Conservation (phyloP, 2,888 invertebrate genomes). For the Cristatella mucedo region DNA sequence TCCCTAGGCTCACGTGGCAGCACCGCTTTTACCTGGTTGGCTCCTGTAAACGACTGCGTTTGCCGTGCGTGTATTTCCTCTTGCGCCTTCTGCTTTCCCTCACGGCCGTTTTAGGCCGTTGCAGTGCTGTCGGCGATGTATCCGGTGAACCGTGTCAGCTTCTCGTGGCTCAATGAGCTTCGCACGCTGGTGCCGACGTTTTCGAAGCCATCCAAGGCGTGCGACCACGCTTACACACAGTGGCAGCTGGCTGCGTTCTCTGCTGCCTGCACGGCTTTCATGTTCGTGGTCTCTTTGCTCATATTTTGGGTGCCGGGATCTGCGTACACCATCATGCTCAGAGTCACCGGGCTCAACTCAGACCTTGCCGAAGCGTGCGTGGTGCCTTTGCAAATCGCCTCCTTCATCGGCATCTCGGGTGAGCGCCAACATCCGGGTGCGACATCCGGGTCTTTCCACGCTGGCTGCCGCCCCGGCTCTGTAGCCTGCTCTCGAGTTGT, state of each 20-base stretch:
- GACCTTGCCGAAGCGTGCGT: conserved; percentile 1
- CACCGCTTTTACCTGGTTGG: too few species aligned
- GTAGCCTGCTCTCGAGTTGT: too few species aligned
- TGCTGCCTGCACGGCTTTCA: neutral
- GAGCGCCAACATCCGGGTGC: too few species aligned
- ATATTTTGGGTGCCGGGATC: conserved; percentile 1
- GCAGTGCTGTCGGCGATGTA: conserved; percentile 2
- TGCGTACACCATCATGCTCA: conserved; percentile 1
- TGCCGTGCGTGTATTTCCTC: too few species aligned
- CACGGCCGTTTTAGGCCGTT: too few species aligned
- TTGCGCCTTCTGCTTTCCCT: too few species aligned
- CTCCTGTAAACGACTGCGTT: too few species aligned
- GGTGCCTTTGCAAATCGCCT: conserved; percentile 1
- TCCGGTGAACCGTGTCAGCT: neutral
- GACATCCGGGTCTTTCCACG: too few species aligned
- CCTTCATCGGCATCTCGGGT: neutral
- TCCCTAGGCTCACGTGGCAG: too few species aligned
- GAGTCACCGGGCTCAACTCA: neutral
- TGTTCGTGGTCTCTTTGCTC: neutral
- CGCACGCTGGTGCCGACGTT: conserved; percentile 5
- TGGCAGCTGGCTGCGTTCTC: neutral
- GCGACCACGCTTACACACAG: neutral
- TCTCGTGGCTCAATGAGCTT: conserved; percentile 7
- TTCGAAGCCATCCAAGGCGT: neutral
- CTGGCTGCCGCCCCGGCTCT: too few species aligned